These are phyloP conservation scores for Triplophysa tibetana DNA, from an alignment of 2,113 vertebrate genomes.

Conservation along the genomic window DNA sequence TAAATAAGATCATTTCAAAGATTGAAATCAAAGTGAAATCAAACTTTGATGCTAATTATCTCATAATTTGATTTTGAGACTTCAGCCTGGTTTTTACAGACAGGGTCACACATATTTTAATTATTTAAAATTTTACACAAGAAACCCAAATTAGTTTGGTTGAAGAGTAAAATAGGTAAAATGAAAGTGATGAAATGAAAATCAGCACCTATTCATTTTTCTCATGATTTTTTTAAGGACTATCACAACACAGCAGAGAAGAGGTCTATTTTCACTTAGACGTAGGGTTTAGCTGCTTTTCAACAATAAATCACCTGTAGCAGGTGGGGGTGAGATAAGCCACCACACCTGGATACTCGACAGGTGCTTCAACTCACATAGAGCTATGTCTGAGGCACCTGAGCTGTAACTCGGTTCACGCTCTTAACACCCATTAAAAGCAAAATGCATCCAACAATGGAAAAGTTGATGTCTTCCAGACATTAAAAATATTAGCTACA, in stretches of 20 bases:
- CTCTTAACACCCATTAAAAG: neutral
- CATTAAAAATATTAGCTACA: neutral
- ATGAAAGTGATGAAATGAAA: neutral
- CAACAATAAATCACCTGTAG: conserved; percentile 39
- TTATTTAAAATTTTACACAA: no score
- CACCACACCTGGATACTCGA: conserved; percentile 30
- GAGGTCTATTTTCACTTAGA: neutral
- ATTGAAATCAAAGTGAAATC: no score
- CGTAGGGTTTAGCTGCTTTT: conserved; percentile 1
- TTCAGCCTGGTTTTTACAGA: no score
- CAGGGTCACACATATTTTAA: no score
- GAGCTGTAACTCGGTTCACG: neutral
- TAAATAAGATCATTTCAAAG: no score
- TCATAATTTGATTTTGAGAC: no score
- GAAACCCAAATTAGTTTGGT: neutral
- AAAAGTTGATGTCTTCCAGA: neutral
- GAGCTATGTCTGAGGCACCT: neutral
- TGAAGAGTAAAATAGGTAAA: neutral
- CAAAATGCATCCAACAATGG: neutral
- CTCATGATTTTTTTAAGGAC: neutral
- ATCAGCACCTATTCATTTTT: neutral
- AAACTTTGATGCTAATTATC: no score
- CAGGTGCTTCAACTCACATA: conserved; percentile 35
- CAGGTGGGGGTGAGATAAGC: conserved; percentile 41
- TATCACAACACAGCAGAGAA: conserved; percentile 13